Evolutionary conservation across 2,888 invertebrate species (phyloP), one percentile per base, ranked within the genome.

Genomic region (Amblyteles armatorius): DNA sequence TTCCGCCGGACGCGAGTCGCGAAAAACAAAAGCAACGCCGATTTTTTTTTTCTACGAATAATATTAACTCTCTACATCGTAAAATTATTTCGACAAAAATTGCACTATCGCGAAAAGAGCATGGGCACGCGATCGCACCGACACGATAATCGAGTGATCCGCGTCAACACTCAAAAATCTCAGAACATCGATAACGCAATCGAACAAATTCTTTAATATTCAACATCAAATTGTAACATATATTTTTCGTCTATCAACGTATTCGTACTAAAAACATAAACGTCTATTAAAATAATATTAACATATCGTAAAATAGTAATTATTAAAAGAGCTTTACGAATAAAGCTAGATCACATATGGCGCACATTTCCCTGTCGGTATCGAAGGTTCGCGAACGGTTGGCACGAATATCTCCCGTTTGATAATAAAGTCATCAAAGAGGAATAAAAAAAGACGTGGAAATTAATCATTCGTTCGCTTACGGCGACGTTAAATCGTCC

Each of bases 161-260:
- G n/a, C 26, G 29, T 44, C n/a, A n/a, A n/a, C n/a, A 36, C 63
- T 63, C 26, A 2, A n/a, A 19, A 72, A 72, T 63, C 22, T 60
- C 44, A 26, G 60, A 48, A 57, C 55, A 57, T 72, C n/a, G 36
- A 55, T 72, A 26, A 48, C 52, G 26, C 29, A 78, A 80, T 22
- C 19, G 40, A 77, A 57, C 71, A 65, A 60, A 77, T 76, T 77
- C 29, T 52, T 40, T 63, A 80, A 80, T 80, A 77, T 84, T 57
- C 84, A 80, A 77, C 84, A 80, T 84, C 50, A 73, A 84, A 73
- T 80, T 68, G 72, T 77, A 77, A 77, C 72, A 50, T 63, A 77
- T 68, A 73, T 77, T 84, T 80, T 16, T 22, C 80, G 57, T 11
- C 57, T 84, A 77, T 77, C 60, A 76, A 77, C 57, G 40, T 77